Base-by-base conservation (phyloP, 2,797 vertebrate species). In the Heliangelus exortis region DNA sequence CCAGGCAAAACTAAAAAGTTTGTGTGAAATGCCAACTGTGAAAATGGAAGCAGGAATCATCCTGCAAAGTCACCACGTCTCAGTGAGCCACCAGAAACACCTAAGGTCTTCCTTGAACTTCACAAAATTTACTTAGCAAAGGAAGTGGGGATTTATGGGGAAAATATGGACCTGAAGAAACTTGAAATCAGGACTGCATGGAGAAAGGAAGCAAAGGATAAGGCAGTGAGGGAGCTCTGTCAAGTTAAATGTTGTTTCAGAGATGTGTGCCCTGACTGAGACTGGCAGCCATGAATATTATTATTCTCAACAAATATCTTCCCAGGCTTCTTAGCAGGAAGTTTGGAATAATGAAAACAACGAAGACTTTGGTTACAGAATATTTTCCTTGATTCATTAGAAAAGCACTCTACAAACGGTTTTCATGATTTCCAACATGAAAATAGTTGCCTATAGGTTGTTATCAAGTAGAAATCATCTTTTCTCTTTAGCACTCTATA, bases 381-480 rank as follows among this genome's bases (percentile, higher is more conserved):
- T 68, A 29, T 65, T n/a, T 41, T 54, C 25, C 8, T 88, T 65
- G 26, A 78, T 67, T 85, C 43, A 34, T 48, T 34, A 75, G 22
- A 4, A 84, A 90, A 90, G 20, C 10, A 72, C 45, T 67, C 34
- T 63, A 57, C 25, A 71, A 83, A 72, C 6, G 36, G 29, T 75
- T 88, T 68, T n/a, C 59, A 12, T 74, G 14, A 31, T 59, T 66
- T 89, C 28, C 22, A 23, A 50, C 25, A 33, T 29, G 20, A 53
- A 87, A 91, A 75, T n/a, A 76, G 25, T 39, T 72, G 11, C 41
- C 39, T 41, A 14, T n/a, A 80, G 86, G 68, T 73, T 80, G 96
- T 95, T 92, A 83, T 65, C 48, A 92, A 51, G 66, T 39, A 90
- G 82, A 91, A 93, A 54, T 65, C 33, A 87, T 85, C 87, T 78